Evolutionary conservation across 2,113 vertebrate species (phyloP), one percentile per base, ranked within the genome.

Genomic region (Strix aluco): DNA sequence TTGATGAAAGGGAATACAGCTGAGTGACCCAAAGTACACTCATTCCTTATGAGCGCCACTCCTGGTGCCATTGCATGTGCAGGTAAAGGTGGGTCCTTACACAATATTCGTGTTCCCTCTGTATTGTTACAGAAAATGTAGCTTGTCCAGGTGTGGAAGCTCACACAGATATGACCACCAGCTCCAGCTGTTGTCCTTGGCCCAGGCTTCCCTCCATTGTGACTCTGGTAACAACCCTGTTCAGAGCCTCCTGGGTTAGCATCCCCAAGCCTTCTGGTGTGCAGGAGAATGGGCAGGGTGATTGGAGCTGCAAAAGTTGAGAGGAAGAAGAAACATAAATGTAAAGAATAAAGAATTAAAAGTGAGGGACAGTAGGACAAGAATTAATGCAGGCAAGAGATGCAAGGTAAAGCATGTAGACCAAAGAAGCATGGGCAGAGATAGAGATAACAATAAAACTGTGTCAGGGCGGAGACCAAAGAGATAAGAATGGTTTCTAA

Each of bases 41-140:
- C 2, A 2, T 55, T 86, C 52, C 26, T 51, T 65, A 47, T 0
- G 0, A 51, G 23, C 54, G 40, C 23, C 0, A 1, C 12, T 70
- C 27, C 59, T 63, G 58, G 11, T 90, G 49, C 36, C 62, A 23
- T 46, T 75, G 42, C 10, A 23, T 51, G 52, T 63, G 13, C 49
- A 73, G 38, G 7, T 86, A 55, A 88, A 38, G 27, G 26, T 4
- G 0, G 3, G 7, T 62, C n/a, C 20, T 70, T 86, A 29, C 23
- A 40, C 21, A 44, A 32, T 67, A 9, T 19, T 58, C 17, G 4
- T 10, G 5, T 83, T 73, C 54, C 26, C 14, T 51, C 36, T 78
- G 18, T 73, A 25, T 40, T 66, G 40, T 65, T 90, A 65, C 3
- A 13, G 71, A 13, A 77, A 29, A 25, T 75, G 51, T 44, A 47